Base-by-base conservation (phyloP, 2,113 vertebrate species). In the Coptodon bakossiorum region DNA sequence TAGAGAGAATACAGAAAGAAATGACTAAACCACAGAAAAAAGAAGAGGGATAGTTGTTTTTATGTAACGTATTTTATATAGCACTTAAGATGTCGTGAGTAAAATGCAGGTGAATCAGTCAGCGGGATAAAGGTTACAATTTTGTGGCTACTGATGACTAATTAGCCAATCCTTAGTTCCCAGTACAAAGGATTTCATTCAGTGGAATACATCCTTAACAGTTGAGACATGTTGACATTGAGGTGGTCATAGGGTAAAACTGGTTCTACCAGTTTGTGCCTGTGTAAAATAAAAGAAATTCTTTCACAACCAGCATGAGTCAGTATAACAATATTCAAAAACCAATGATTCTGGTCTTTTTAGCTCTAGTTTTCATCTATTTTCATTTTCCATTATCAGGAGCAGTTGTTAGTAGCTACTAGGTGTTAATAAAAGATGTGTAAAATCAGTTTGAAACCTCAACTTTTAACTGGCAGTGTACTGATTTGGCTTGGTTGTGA, bases 201-300 rank as follows among this genome's bases (percentile, higher is more conserved):
- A 43, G 52, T 48, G 76, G 52, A 85, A 73, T n/a, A 43, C 38
- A 57, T 40, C 38, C 45, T 17, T 13, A 79, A 29, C 7, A 31
- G 84, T 52, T 88, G 73, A 43, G 40, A 66, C 79, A 80, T 57
- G 82, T 87, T 87, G 88, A 91, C 87, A 82, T 85, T 86, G 79
- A 3, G 4, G 79, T 76, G 85, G 88, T 86, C 83, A 88, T 52
- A 81, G 82, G 5, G 63, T 38, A 9, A 53, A 88, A 86, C 90
- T 48, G 84, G 92, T 80, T 90, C 19, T 29, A 88, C 93, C 68
- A 66, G 94, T 93, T 80, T 76, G 24, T 14, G 29, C 24, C 24
- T 34, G 71, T 8, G 36, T 9, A 52, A 31, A 36, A 3, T 31
- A 7, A 3, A 12, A 38, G 17, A 19, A 68, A 68, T 76, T 34